Percentiles rank a stretch among this genome's conserved stretches.
phyloP scores from a whole-genome alignment of 2,888 invertebrate genomes.

The Eupithecia vulgata region DNA sequence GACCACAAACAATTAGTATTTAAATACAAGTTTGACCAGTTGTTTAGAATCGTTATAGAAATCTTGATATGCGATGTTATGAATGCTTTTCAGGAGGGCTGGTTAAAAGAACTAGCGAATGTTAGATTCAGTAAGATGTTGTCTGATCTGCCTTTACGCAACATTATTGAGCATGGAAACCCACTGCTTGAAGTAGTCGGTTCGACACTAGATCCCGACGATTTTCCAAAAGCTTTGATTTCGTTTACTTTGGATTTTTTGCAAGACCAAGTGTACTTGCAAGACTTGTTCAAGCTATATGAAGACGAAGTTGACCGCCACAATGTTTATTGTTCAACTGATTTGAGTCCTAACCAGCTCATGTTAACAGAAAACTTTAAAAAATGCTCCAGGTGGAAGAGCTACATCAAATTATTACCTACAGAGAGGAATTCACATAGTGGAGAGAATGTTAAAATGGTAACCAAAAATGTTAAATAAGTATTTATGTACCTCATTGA shows the following conservation, averaged over 20 bases:
- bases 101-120: slow-evolving; percentile 17
- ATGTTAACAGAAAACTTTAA: slow-evolving; percentile 19
- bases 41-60: slow-evolving; percentile 19
- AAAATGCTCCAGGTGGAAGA: slow-evolving; percentile 19
- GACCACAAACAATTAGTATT: slow-evolving; percentile 17
- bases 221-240: slow-evolving; percentile 22
- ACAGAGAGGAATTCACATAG: slow-evolving; percentile 1
- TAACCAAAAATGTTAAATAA: background rate
- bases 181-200: slow-evolving; percentile 20
- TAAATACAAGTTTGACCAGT: slow-evolving; percentile 19
- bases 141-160: slow-evolving; percentile 19
- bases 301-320: slow-evolving; percentile 17
- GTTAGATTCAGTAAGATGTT: slow-evolving; percentile 19
- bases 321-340: slow-evolving; percentile 9
- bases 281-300: slow-evolving; percentile 16
- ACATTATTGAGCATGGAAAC: slow-evolving; percentile 23
- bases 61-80: slow-evolving; percentile 23
- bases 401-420: slow-evolving; percentile 19
- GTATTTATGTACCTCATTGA: background rate
- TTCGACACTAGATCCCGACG: slow-evolving; percentile 15
- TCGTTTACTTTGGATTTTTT: slow-evolving; percentile 18
- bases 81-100: slow-evolving; percentile 17
- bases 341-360: slow-evolving; percentile 10
- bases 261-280: slow-evolving; percentile 15
- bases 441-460: background rate